Conservation (phyloP, 2,113 vertebrate genomes). For the Nannospalax galili region DNA sequence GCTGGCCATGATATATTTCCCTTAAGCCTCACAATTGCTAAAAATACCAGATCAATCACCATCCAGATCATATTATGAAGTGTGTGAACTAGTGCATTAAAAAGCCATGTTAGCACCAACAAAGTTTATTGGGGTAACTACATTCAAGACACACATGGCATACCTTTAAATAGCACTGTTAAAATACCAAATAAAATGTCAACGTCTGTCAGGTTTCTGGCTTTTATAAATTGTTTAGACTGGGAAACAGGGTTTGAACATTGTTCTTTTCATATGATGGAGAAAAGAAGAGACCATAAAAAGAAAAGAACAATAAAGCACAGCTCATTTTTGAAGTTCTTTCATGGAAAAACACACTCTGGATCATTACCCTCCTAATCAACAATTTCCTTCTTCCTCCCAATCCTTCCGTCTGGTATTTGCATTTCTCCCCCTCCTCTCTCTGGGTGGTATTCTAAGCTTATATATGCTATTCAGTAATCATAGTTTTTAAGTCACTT, state of each 20-base stretch:
- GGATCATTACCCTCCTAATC: slow-evolving; percentile 87
- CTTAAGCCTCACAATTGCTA: slow-evolving; percentile 62
- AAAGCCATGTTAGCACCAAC: slow-evolving; percentile 77
- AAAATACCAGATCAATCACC: slow-evolving; percentile 67
- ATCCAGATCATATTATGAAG: slow-evolving; percentile 69
- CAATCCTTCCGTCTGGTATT: slow-evolving; percentile 75
- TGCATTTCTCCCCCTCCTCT: slow-evolving; percentile 79
- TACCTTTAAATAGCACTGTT: slow-evolving; percentile 86
- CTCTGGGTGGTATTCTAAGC: slow-evolving; percentile 83
- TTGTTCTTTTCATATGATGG: slow-evolving; percentile 79
- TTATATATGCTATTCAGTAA: slow-evolving; percentile 63
- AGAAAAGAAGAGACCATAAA: slow-evolving; percentile 80
- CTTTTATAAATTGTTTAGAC: slow-evolving; percentile 96
- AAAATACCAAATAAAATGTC: slow-evolving; percentile 91
- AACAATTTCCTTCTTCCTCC: slow-evolving; percentile 82
- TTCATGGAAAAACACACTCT: slow-evolving; percentile 86
- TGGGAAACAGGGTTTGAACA: slow-evolving; percentile 85
- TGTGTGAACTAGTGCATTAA: slow-evolving; percentile 82
- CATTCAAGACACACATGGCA: slow-evolving; percentile 79
- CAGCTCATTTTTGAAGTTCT: slow-evolving; percentile 85
- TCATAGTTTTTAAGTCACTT: slow-evolving; percentile 68
- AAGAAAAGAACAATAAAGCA: slow-evolving; percentile 85
- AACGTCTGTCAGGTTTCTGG: slow-evolving; percentile 85
- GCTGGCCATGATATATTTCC: slow-evolving; percentile 63
- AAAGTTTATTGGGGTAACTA: slow-evolving; percentile 84